Conservation (phyloP, 2,113 vertebrate species). For the Papio anubis region DNA sequence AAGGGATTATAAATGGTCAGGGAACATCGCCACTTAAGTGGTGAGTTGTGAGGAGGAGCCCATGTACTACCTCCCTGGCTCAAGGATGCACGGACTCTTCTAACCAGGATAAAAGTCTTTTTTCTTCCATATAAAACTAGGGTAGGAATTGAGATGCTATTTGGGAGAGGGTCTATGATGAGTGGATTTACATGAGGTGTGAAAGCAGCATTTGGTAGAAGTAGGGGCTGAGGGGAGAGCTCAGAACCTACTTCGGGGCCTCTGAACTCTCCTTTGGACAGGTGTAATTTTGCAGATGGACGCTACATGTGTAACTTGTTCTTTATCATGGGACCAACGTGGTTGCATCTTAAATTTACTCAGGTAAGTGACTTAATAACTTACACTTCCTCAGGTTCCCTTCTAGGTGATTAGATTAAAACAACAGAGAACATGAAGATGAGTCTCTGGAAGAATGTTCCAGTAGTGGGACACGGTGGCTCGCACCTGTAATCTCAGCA, state of each 20-base stretch:
- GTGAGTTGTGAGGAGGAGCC: not conserved
- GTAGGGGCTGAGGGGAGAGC: not conserved
- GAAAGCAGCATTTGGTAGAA: not conserved
- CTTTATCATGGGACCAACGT: not conserved
- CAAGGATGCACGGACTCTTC: not conserved
- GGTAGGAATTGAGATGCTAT: not conserved
- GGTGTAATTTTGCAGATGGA: not conserved
- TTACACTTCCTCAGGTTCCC: slow-evolving; percentile 41
- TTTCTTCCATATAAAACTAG: not conserved
- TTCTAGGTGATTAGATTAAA: not conserved
- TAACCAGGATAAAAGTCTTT: not conserved
- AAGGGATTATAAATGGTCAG: not conserved
- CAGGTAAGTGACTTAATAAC: slow-evolving; percentile 58
- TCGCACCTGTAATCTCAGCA: too few relatives aligned
- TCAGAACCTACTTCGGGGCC: not conserved
- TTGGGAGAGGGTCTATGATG: not conserved
- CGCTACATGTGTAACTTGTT: not conserved
- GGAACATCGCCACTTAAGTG: not conserved
- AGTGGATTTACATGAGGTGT: not conserved
- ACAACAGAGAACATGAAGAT: not conserved
- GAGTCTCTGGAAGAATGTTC: slow-evolving; percentile 6
- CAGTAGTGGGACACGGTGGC: not conserved
- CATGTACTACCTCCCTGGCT: not conserved
- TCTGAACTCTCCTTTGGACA: not conserved
- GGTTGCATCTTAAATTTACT: slow-evolving; percentile 31